Percentiles rank a stretch among this genome's conserved stretches.
phyloP scores from a whole-genome alignment of 2,113 vertebrate species.

The Ptychochromis oligacanthus region DNA sequence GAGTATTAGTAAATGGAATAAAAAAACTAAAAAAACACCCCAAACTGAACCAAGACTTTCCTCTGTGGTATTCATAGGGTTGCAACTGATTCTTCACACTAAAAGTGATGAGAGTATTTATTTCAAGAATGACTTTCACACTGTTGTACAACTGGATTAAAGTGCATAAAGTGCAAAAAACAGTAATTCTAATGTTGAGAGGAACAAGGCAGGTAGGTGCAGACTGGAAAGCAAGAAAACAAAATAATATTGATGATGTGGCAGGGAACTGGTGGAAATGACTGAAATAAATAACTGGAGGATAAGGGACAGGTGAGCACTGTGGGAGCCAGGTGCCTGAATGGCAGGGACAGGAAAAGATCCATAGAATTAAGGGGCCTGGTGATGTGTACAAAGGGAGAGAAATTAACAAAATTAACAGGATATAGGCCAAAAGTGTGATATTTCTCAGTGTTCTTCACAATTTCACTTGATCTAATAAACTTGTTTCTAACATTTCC shows the following conservation, averaged over 20 bases:
- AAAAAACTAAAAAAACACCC: background rate
- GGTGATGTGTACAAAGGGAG: background rate
- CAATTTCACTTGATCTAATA: background rate
- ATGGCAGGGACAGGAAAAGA: background rate
- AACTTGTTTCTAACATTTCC: background rate
- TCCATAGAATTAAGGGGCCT: background rate
- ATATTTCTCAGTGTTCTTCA: background rate
- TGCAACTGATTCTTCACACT: too few species aligned
- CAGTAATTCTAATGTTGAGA: background rate
- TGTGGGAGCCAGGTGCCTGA: background rate
- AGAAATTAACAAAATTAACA: background rate
- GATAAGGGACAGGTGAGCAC: background rate
- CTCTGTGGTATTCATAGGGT: background rate
- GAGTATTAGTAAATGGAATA: background rate
- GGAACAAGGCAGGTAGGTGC: background rate
- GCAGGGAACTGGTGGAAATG: background rate
- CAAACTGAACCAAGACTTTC: background rate
- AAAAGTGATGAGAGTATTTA: background rate
- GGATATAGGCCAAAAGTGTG: background rate
- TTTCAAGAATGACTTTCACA: background rate
- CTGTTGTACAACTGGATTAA: background rate
- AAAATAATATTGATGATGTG: background rate
- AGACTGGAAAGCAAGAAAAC: background rate
- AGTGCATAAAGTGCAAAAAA: background rate
- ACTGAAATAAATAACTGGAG: background rate